phyloP scores from a whole-genome alignment of 2,113 vertebrate genomes.

The Lichenostomus cassidix region DNA sequence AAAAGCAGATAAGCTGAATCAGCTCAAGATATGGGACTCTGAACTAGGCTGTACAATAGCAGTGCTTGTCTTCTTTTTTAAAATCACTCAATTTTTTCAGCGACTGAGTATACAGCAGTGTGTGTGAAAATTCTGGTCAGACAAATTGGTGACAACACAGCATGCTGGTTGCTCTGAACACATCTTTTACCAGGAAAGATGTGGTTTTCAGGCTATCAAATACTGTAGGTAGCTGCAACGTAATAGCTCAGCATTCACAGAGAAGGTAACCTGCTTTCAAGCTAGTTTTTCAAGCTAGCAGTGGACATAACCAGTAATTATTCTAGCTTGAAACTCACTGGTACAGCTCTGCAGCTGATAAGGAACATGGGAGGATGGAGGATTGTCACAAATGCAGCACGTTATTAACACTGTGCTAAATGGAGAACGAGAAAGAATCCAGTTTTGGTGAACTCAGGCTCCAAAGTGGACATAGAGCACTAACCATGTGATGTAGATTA shows the following conservation, averaged over 20 bases:
- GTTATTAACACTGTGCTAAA: not conserved
- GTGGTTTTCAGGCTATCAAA: not conserved
- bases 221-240: not conserved
- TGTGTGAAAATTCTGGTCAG: not conserved
- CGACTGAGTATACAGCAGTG: not conserved
- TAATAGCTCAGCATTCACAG: not conserved
- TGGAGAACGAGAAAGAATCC: not conserved
- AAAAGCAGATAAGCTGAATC: conserved; percentile 58
- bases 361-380: not conserved
- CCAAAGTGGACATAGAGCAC: not conserved
- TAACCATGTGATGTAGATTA: conserved; percentile 14
- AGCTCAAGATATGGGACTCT: conserved; percentile 29
- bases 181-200: not conserved
- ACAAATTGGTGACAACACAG: not conserved
- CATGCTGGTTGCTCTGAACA: not conserved
- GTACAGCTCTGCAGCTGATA: not conserved
- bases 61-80: not conserved
- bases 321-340: not conserved
- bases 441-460: not conserved
- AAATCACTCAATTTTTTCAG: conserved; percentile 35
- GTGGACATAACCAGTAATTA: not conserved
- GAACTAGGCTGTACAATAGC: conserved; percentile 1
- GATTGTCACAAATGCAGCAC: not conserved
- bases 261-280: not conserved
- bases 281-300: not conserved